Conservation (phyloP, 2,888 invertebrate species). For the Megastigmus dorsalis region DNA sequence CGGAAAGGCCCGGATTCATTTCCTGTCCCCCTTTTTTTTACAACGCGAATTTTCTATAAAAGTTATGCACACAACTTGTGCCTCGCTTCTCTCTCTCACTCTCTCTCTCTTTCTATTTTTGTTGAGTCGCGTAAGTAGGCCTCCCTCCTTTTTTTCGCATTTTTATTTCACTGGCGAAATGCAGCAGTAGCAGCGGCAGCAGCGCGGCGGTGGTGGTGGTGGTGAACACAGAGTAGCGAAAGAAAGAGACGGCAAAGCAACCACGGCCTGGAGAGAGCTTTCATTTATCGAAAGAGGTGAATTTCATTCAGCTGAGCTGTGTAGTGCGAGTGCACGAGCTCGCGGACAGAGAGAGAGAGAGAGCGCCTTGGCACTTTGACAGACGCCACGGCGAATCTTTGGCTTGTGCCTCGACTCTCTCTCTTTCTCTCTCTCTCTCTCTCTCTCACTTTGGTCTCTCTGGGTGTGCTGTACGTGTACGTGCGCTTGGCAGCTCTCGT, state of each 20-base stretch:
- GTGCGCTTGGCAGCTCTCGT: slow-evolving; percentile 33
- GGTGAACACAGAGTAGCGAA: not conserved
- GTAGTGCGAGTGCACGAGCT: not conserved
- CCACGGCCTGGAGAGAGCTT: slow-evolving; percentile 11
- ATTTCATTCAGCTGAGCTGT: slow-evolving; percentile 44
- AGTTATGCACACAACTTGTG: slow-evolving; percentile 24
- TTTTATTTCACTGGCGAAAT: not conserved
- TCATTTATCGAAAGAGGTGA: slow-evolving; percentile 49
- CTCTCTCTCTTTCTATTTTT: too few species aligned
- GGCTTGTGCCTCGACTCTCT: not conserved
- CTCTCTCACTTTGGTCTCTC: not conserved
- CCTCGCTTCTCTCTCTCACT: not conserved
- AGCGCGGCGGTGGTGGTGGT: not conserved
- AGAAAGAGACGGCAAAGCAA: not conserved
- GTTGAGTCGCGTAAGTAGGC: slow-evolving; percentile 1
- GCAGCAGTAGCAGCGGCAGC: not conserved
- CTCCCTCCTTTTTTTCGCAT: not conserved
- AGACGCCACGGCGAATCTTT: slow-evolving; percentile 49
- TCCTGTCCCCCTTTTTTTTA: slow-evolving; percentile 38
- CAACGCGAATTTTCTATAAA: slow-evolving; percentile 36
- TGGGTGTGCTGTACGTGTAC: not conserved
- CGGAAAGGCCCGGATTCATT: slow-evolving; percentile 29
- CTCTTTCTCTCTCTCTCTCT: not conserved
- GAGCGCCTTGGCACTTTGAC: slow-evolving; percentile 50
- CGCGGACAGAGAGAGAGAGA: not conserved